phyloP scores from a whole-genome alignment of 2,888 invertebrate species.

The Hyppa rectilinea region DNA sequence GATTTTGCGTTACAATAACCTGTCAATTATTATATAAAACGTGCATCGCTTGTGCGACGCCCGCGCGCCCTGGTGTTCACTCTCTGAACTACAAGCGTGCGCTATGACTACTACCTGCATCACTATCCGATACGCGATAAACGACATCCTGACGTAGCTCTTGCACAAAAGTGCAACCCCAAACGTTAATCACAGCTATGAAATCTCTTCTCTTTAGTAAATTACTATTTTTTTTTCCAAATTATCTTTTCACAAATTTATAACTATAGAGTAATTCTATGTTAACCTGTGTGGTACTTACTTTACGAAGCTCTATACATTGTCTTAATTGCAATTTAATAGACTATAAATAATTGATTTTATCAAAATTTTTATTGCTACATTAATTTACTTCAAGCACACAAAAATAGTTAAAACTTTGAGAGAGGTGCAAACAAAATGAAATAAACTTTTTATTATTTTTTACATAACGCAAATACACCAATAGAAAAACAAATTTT shows the following conservation, averaged over 20 bases:
- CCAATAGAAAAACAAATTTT: conserved; percentile 84
- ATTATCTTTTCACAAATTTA: conserved; percentile 79
- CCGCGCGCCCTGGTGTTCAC: conserved; percentile 19
- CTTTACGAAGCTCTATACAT: conserved; percentile 90
- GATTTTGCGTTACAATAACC: conserved; percentile 80
- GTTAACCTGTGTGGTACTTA: conserved; percentile 89
- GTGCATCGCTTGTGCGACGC: conserved; percentile 23
- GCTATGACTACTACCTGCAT: conserved; percentile 70
- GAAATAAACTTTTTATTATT: conserved; percentile 72
- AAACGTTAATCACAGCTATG: conserved; percentile 89
- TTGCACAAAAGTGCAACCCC: conserved; percentile 87
- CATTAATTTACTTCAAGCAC: conserved; percentile 82
- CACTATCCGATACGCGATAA: conserved; percentile 67
- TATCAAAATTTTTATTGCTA: conserved; percentile 89
- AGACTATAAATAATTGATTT: conserved; percentile 90
- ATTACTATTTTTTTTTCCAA: conserved; percentile 75
- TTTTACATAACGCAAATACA: conserved; percentile 75
- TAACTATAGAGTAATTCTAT: conserved; percentile 85
- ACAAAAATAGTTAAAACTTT: conserved; percentile 80
- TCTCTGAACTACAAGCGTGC: conserved; percentile 72
- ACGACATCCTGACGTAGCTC: conserved; percentile 75
- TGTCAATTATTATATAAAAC: conserved; percentile 54
- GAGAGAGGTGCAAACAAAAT: conserved; percentile 75
- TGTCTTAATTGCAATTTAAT: conserved; percentile 88
- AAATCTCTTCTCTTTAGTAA: conserved; percentile 87